These are phyloP conservation scores for Acanthococcus lagerstroemiae DNA, from an alignment of 2,888 invertebrate genomes.

Conservation along the genomic window DNA sequence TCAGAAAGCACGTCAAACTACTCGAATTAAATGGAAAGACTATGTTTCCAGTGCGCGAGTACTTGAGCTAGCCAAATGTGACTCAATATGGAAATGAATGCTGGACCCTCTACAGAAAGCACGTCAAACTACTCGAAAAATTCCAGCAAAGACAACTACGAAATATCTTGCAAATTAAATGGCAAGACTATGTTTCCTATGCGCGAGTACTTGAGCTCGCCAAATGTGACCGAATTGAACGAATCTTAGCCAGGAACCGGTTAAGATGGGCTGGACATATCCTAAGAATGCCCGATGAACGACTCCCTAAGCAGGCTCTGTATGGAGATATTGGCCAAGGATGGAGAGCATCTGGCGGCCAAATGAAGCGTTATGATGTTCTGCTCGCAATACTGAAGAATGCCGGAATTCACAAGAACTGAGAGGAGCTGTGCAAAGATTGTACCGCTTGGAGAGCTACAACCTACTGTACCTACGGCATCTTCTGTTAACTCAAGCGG, in stretches of 20 bases:
- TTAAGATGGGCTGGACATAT: not conserved
- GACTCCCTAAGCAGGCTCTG: not conserved
- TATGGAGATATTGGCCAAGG: not conserved
- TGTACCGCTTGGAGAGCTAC: not conserved
- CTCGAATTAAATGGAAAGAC: no score
- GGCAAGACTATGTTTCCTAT: not conserved
- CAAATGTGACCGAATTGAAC: not conserved
- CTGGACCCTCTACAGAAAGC: not conserved
- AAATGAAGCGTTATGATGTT: not conserved
- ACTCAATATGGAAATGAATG: no score
- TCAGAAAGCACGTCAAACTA: not conserved
- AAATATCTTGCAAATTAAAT: not conserved
- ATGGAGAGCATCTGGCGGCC: not conserved
- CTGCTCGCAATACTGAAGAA: not conserved
- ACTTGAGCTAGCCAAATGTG: no score
- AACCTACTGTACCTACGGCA: not conserved
- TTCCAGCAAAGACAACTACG: not conserved
- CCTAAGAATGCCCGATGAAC: not conserved
- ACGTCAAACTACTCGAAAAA: not conserved
- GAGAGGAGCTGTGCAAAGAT: not conserved
- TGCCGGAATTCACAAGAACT: not conserved
- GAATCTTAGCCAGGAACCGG: not conserved
- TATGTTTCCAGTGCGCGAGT: no score
- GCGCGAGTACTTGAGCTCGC: not conserved
- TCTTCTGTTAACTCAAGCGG: no score